These are phyloP conservation scores for Alloplasta piceator DNA, from an alignment of 2,888 invertebrate genomes.

Conservation along the genomic window DNA sequence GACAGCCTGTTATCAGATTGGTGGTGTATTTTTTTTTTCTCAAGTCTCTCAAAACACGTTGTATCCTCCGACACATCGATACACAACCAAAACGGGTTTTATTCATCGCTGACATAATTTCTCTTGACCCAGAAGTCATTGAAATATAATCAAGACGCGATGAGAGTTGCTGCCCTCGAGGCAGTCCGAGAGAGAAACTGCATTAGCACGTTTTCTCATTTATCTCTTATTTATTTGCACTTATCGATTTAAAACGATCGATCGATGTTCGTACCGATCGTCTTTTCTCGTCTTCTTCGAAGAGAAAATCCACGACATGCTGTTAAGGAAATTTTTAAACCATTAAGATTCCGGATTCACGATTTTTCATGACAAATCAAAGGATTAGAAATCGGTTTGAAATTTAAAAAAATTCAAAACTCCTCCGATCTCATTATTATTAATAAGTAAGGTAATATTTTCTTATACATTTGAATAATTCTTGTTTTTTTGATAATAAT, in stretches of 20 bases:
- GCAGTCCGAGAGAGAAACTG: constrained; percentile 34
- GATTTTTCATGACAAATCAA: not conserved
- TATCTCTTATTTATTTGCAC: not conserved
- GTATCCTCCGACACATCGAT: constrained; percentile 5
- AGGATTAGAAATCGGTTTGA: not conserved
- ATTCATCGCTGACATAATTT: constrained; percentile 77
- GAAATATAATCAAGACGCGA: constrained; percentile 71
- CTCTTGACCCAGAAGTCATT: constrained; percentile 75
- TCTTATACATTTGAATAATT: too few species aligned
- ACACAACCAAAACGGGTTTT: constrained; percentile 72
- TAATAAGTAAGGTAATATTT: too few species aligned
- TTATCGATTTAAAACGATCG: constrained; percentile 10
- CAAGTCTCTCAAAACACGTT: not conserved
- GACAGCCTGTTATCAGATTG: constrained; percentile 34
- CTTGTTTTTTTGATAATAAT: too few species aligned
- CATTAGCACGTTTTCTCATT: constrained; percentile 5
- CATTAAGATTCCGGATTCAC: too few species aligned
- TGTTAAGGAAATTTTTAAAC: not conserved
- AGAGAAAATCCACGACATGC: constrained; percentile 6
- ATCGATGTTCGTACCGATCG: not conserved
- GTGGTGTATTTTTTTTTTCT: constrained; percentile 57
- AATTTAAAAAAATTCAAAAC: not conserved
- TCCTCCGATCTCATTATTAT: too few species aligned
- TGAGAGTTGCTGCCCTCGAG: constrained; percentile 2
- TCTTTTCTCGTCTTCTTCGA: not conserved